Evolutionary conservation across 2,113 vertebrate species (phyloP), one percentile per base, ranked within the genome.

Genomic region (Ramphastos sulfuratus): DNA sequence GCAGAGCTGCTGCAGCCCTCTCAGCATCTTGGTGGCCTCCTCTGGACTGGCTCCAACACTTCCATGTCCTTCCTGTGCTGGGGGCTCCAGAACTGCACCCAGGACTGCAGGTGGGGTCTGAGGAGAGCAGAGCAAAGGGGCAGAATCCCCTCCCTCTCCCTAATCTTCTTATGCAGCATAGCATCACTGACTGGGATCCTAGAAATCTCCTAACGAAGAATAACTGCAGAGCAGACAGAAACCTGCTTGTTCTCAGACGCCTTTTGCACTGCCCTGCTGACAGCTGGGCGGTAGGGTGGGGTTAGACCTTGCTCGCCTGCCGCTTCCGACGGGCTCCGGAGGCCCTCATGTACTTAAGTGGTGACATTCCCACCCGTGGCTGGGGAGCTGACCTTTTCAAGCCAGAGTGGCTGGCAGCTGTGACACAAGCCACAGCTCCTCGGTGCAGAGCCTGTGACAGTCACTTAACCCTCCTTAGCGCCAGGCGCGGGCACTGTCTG

Each of bases 311-410:
- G 84, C 85, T 69, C 59, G 4, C 2, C 21, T 20, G 69, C 84
- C 80, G 82, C 7, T 78, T 76, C 56, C 0, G 0, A 17, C 2
- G 54, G 18, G 12, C 78, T 21, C 20, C 5, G n/a, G 74, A 56
- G 56, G 61, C 83, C 88, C 73, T 19, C 13, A 0, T 30, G 75
- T 2, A 20, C 21, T 7, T 19, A 4, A 67, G 37, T 12, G 1
- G 52, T 70, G 91, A 54, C 87, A 69, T 1, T 48, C 27, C 63
- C 91, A 61, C 94, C 92, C 9, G 39, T 89, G 92, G 30, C 82
- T 70, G 85, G 86, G 78, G 72, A 97, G 77, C 18, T 92, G 96
- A 94, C 96, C 95, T 97, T 97, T 97, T 89, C 91, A 92, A 91
- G 85, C 5, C 50, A 12, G 52, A 10, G 2, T 0, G 37, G 77